A percentile compares a stretch with the other conserved stretches of the same genome.
These are phyloP conservation scores for Dasysyrphus tricinctus DNA, from an alignment of 2,888 invertebrate genomes.

Conservation along the genomic window DNA sequence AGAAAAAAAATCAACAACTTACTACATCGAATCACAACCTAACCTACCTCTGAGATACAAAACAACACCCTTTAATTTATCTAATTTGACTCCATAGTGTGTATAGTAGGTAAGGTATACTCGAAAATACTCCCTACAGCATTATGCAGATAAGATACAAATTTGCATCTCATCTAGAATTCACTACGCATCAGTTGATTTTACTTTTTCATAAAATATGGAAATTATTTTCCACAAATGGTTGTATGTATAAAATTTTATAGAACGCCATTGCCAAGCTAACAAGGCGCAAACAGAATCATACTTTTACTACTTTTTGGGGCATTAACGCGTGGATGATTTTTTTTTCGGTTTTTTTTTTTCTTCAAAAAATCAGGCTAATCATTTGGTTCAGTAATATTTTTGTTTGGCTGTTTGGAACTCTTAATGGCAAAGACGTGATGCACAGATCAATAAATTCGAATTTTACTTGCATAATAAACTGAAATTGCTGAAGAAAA, in stretches of 20 bases:
- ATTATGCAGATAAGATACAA: neutral
- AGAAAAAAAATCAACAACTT: neutral
- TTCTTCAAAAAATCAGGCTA: constrained; percentile 41
- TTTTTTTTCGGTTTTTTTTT: neutral
- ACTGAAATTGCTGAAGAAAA: neutral
- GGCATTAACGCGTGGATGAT: neutral
- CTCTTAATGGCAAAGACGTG: constrained; percentile 36
- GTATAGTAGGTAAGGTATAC: too few relatives aligned
- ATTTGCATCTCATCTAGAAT: constrained; percentile 11
- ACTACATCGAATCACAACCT: neutral
- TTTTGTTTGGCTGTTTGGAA: constrained; percentile 3
- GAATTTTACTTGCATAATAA: constrained; percentile 16
- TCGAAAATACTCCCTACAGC: neutral
- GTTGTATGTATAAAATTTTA: neutral
- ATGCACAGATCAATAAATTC: constrained; percentile 28
- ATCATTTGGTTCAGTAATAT: constrained; percentile 46
- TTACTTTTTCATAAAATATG: constrained; percentile 7
- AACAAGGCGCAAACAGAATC: constrained; percentile 5
- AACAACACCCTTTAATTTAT: neutral
- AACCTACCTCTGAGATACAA: neutral
- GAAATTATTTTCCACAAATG: constrained; percentile 4
- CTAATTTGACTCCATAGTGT: neutral
- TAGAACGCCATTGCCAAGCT: neutral
- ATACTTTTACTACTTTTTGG: neutral
- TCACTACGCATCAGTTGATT: constrained; percentile 13